phyloP scores from a whole-genome alignment of 2,888 invertebrate genomes.

The Tipula vernalis region DNA sequence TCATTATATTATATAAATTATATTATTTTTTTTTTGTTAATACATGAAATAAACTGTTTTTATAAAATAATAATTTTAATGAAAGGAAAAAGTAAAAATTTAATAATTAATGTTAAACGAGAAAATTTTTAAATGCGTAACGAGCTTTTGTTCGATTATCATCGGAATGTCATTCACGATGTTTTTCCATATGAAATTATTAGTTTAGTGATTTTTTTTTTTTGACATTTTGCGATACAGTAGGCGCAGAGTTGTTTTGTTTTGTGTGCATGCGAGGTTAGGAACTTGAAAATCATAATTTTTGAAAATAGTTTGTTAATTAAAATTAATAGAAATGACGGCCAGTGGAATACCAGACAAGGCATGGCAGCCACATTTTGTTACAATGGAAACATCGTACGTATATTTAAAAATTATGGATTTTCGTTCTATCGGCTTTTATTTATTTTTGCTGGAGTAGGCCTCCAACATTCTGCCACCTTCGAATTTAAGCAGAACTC shows the following conservation, averaged over 20 bases:
- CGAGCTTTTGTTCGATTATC: neutral
- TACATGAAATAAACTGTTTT: neutral
- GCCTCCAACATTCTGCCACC: too few relatives aligned
- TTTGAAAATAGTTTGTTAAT: neutral
- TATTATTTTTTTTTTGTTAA: neutral
- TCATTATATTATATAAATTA: neutral
- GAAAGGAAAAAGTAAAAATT: neutral
- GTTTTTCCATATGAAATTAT: neutral
- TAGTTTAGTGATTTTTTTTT: neutral
- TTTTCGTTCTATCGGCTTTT: too few relatives aligned
- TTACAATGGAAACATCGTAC: conserved; percentile 73
- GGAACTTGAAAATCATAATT: neutral
- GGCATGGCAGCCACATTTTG: conserved; percentile 79
- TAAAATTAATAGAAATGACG: neutral
- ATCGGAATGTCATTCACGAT: neutral
- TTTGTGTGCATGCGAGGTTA: neutral
- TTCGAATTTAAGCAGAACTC: too few relatives aligned
- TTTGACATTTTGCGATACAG: neutral
- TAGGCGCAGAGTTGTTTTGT: neutral
- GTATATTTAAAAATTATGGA: conserved; percentile 23
- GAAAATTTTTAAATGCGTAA: neutral
- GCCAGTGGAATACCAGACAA: conserved; percentile 63
- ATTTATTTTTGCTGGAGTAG: too few relatives aligned
- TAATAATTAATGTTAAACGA: neutral
- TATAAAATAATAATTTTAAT: neutral